Evolutionary conservation across 2,113 vertebrate species (phyloP).

Genomic region (Lophura nycthemera): DNA sequence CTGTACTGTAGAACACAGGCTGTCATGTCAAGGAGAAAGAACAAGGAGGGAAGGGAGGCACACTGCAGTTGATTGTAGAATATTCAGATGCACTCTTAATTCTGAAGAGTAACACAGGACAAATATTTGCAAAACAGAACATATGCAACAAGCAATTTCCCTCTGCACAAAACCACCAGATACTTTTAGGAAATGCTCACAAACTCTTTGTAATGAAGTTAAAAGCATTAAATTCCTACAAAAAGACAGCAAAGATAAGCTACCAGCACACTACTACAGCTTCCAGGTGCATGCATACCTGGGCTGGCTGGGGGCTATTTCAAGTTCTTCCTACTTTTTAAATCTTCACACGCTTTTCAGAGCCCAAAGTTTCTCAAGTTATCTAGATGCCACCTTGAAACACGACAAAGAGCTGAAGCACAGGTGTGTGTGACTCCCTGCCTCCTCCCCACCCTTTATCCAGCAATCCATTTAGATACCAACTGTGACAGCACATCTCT

Average conservation of each 20-base stretch:
- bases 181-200: background rate
- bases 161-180: background rate
- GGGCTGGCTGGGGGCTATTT: background rate
- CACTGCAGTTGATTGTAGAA: accelerated
- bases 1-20: background rate
- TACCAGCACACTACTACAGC: background rate
- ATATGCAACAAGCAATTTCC: background rate
- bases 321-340: background rate
- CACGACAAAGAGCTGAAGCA: background rate
- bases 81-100: background rate
- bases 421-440: background rate
- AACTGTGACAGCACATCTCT: constrained; percentile 7
- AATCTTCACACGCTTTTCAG: background rate
- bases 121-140: accelerated
- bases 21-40: background rate
- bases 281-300: background rate
- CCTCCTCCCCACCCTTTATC: background rate
- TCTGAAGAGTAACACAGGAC: background rate
- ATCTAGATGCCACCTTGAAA: background rate
- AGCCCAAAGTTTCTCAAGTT: background rate
- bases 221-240: background rate
- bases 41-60: background rate
- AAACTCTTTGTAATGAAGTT: background rate
- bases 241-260: background rate
- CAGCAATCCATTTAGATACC: background rate